Evolutionary conservation across 2,797 vertebrate species (phyloP).

Genomic region (Coregonus suidteri): DNA sequence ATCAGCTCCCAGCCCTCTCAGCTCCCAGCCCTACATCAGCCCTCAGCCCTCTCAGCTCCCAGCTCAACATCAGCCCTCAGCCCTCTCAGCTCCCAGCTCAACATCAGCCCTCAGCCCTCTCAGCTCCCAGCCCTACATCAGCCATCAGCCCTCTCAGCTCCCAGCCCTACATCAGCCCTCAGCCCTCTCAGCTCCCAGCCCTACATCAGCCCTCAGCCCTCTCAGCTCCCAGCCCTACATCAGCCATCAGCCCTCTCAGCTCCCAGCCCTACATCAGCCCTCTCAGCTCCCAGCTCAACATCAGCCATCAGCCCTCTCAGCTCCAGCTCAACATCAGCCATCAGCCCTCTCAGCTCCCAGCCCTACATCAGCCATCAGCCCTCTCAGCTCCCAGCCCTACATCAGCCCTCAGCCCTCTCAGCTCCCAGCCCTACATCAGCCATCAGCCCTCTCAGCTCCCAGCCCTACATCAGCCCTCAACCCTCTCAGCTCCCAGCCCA

Average conservation of each 20-base stretch:
- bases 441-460: background rate
- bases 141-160: background rate
- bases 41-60: background rate
- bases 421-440: background rate
- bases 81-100: no score
- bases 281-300: no score
- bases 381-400: no score
- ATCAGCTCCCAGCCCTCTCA: background rate
- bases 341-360: background rate
- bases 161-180: no score
- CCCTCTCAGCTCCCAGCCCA: background rate
- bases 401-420: no score
- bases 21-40: background rate
- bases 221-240: background rate
- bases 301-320: no score
- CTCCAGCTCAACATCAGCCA: background rate
- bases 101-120: no score
- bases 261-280: background rate
- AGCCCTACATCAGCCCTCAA: background rate
- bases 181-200: no score
- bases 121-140: background rate
- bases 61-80: background rate
- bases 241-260: background rate
- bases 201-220: background rate
- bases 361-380: background rate